Evolutionary conservation across 2,888 invertebrate species (phyloP).

Genomic region (Hylaea fasciaria): DNA sequence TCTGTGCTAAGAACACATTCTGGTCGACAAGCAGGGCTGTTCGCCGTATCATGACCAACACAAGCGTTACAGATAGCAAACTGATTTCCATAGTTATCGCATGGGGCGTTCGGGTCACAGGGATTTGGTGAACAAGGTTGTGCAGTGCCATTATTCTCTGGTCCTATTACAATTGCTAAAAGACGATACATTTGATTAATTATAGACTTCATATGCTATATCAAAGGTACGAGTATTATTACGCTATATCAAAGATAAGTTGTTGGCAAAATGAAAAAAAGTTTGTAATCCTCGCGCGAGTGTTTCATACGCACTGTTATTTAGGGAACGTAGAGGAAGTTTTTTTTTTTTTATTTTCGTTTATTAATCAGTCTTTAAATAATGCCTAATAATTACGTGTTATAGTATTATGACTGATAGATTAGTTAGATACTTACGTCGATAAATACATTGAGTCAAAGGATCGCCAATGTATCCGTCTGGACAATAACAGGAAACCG

Average conservation of each 20-base stretch:
- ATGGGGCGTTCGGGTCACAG: conserved; percentile 88
- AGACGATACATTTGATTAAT: conserved; percentile 41
- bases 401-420: neutral
- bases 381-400: no score
- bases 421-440: conserved; percentile 66
- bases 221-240: neutral
- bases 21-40: conserved; percentile 91
- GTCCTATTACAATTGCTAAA: conserved; percentile 80
- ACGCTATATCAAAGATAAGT: neutral
- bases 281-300: no score
- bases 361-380: no score
- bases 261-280: no score
- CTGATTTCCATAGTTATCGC: conserved; percentile 89
- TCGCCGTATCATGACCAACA: conserved; percentile 86
- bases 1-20: conserved; percentile 93
- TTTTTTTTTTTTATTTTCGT: no score
- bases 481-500: conserved; percentile 92
- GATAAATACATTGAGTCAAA: conserved; percentile 88
- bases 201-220: neutral
- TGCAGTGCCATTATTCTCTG: conserved; percentile 84
- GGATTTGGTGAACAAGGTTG: conserved; percentile 92
- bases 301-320: no score
- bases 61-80: conserved; percentile 93
- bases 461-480: conserved; percentile 93
- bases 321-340: no score